These are phyloP conservation scores for Scaptomyza pallida DNA, from an alignment of 1,140 invertebrate species.

Conservation along the genomic window DNA sequence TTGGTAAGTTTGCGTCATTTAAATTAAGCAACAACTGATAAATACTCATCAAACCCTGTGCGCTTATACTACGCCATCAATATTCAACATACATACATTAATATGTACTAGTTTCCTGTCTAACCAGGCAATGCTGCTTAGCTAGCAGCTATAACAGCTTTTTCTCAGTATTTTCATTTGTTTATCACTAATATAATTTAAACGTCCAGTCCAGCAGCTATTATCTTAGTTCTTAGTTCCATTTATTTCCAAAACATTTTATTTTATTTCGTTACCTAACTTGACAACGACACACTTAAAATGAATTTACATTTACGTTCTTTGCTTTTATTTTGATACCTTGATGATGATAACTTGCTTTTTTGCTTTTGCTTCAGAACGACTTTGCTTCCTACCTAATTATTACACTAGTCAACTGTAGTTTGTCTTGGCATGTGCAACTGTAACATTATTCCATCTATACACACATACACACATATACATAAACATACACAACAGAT, in stretches of 20 bases:
- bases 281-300: conserved; percentile 27
- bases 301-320: conserved; percentile 33
- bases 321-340: conserved; percentile 58
- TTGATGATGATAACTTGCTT: conserved; percentile 34
- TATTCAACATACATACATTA: conserved; percentile 21
- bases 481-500: too few relatives aligned
- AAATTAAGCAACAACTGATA: conserved; percentile 27
- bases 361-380: conserved; percentile 63
- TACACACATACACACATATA: conserved; percentile 18
- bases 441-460: conserved; percentile 5
- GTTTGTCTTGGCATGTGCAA: conserved; percentile 7
- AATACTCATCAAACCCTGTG: conserved; percentile 19
- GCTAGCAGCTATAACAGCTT: conserved; percentile 12
- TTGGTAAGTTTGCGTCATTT: conserved; percentile 71
- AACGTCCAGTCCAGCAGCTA: conserved; percentile 1
- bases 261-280: conserved; percentile 16
- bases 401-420: not conserved
- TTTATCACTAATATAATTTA: not conserved
- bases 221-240: conserved; percentile 20
- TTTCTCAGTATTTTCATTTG: conserved; percentile 12
- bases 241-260: conserved; percentile 16
- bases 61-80: conserved; percentile 17
- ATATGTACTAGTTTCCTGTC: conserved; percentile 14
- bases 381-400: conserved; percentile 22
- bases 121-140: conserved; percentile 21